phyloP scores from a whole-genome alignment of 2,113 vertebrate species.

The Cochlearius cochlearius region DNA sequence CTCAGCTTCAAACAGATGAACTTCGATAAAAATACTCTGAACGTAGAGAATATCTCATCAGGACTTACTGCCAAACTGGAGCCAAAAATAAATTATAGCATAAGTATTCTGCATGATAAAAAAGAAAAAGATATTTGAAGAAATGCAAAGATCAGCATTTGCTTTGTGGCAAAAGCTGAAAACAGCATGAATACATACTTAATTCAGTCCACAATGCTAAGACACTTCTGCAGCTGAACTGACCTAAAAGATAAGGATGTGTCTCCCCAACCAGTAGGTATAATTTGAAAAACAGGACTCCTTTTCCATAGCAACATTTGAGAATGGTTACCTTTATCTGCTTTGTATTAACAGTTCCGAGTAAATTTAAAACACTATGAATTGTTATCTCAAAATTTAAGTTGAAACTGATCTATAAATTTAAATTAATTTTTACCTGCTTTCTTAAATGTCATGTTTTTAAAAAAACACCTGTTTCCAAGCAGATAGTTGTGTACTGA shows the following conservation, averaged over 20 bases:
- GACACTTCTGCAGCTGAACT: not conserved
- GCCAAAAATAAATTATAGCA: not conserved
- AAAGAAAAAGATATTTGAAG: not conserved
- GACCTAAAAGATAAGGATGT: not conserved
- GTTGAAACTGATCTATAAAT: not conserved
- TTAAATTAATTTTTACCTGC: not conserved
- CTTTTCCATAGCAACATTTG: not conserved
- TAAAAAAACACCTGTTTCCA: not conserved
- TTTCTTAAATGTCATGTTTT: not conserved
- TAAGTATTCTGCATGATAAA: not conserved
- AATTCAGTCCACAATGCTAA: not conserved
- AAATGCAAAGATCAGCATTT: not conserved
- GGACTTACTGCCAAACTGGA: not conserved
- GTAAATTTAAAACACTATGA: not conserved
- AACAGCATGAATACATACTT: not conserved
- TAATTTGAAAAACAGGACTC: not conserved
- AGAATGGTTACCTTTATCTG: not conserved
- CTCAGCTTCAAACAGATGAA: not conserved
- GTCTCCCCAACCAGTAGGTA: not conserved
- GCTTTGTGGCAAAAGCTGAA: not conserved
- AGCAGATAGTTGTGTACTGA: not conserved
- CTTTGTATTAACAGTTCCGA: not conserved
- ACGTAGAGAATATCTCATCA: not conserved
- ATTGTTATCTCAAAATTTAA: not conserved
- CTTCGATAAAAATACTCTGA: not conserved